These are phyloP conservation scores for Homarus americanus DNA, from an alignment of 1,140 invertebrate species.

Conservation along the genomic window DNA sequence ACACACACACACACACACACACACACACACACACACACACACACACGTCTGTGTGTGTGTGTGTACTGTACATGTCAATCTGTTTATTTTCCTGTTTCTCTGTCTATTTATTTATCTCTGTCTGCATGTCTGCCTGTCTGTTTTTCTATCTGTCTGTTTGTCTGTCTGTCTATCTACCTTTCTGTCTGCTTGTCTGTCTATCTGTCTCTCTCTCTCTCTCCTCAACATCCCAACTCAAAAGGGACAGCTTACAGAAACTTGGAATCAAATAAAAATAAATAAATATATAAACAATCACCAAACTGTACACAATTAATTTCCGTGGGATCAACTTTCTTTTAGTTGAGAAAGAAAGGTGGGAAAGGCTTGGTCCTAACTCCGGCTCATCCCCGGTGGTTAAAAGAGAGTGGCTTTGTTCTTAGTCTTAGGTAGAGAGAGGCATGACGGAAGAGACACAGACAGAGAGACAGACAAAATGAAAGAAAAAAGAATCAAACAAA, in stretches of 20 bases:
- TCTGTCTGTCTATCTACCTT: not conserved
- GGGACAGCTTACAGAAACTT: too few species aligned
- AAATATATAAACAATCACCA: too few species aligned
- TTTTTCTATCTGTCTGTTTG: not conserved
- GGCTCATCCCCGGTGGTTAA: not conserved
- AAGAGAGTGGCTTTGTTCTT: not conserved
- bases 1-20: too few species aligned
- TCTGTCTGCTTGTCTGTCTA: not conserved
- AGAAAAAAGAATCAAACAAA: too few species aligned
- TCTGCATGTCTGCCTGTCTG: not conserved
- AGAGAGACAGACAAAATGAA: not conserved
- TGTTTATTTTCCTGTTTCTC: not conserved
- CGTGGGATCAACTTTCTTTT: too few species aligned
- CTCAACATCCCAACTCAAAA: not conserved
- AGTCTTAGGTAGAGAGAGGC: not conserved
- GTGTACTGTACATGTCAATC: too few species aligned
- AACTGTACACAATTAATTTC: too few species aligned
- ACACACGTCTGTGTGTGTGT: too few species aligned
- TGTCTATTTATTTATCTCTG: not conserved
- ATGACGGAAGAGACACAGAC: not conserved
- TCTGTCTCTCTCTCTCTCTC: slow-evolving; percentile 27
- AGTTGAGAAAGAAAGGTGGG: too few species aligned
- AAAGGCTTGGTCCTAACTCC: too few species aligned
- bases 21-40: too few species aligned
- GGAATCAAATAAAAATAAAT: too few species aligned